Percentiles rank a stretch among this genome's conserved stretches.
Evolutionary conservation across 2,888 invertebrate genomes (phyloP).

Genomic region (Phlogophora meticulosa): DNA sequence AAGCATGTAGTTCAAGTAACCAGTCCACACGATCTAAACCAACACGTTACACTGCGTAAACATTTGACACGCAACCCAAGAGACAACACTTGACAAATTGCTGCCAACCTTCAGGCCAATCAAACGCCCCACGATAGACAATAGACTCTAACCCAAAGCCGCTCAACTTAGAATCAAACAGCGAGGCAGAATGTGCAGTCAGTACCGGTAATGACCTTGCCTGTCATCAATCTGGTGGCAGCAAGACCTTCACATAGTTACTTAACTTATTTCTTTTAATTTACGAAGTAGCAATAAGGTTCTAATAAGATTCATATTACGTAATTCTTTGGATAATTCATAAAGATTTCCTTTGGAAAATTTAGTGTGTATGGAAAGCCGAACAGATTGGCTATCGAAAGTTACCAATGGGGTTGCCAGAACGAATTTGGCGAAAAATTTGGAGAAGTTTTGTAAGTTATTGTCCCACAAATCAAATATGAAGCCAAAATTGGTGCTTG

Average conservation of each 20-base stretch:
- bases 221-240: conserved; percentile 72
- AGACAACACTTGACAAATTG: conserved; percentile 72
- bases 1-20: conserved; percentile 28
- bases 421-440: conserved; percentile 39
- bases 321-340: conserved; percentile 26
- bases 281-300: conserved; percentile 47
- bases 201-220: conserved; percentile 83
- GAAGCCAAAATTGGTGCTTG: neutral
- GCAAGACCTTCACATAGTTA: conserved; percentile 79
- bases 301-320: conserved; percentile 23
- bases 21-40: conserved; percentile 43
- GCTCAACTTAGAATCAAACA: conserved; percentile 66
- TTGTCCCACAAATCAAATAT: conserved; percentile 24
- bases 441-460: conserved; percentile 25
- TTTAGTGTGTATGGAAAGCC: conserved; percentile 10
- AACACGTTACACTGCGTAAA: conserved; percentile 53
- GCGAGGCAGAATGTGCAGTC: conserved; percentile 50
- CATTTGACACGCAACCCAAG: conserved; percentile 51
- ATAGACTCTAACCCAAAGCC: conserved; percentile 72
- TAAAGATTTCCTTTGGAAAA: conserved; percentile 24
- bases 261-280: conserved; percentile 63
- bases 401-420: conserved; percentile 25
- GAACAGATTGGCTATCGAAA: conserved; percentile 32
- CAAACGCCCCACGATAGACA: conserved; percentile 66
- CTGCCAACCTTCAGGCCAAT: conserved; percentile 78